Conservation (phyloP, 2,888 invertebrate species). For the Rhimphoctona megacephalus region DNA sequence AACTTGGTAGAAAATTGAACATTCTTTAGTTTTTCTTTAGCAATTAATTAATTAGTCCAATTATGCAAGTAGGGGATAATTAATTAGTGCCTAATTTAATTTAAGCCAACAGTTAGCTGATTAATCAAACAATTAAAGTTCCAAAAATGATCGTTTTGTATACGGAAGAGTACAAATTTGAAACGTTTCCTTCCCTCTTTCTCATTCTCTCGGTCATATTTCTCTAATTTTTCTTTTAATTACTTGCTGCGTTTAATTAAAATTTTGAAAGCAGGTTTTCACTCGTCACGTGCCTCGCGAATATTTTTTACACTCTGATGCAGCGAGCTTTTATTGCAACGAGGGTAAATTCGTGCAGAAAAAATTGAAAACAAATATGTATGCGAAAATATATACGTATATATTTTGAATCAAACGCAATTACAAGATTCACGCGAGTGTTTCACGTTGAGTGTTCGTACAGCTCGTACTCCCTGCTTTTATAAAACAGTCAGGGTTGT, state of each 20-base stretch:
- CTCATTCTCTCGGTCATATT: neutral
- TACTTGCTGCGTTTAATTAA: slow-evolving; percentile 44
- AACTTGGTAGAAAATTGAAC: no score
- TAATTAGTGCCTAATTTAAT: neutral
- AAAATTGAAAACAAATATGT: slow-evolving; percentile 14
- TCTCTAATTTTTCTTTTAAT: slow-evolving; percentile 31
- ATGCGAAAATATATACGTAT: neutral
- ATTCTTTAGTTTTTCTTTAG: neutral
- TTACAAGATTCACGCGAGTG: slow-evolving; percentile 58
- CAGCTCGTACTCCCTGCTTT: slow-evolving; percentile 10
- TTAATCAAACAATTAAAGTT: neutral
- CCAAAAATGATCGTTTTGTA: neutral
- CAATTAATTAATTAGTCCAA: neutral
- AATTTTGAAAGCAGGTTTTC: slow-evolving; percentile 12
- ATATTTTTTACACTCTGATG: slow-evolving; percentile 11
- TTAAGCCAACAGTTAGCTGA: neutral
- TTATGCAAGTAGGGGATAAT: neutral
- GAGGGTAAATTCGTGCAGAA: slow-evolving; percentile 27
- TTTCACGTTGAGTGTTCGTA: slow-evolving; percentile 30
- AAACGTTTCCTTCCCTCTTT: neutral
- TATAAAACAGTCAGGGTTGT: slow-evolving; percentile 15
- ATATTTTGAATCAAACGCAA: slow-evolving; percentile 60
- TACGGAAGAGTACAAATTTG: neutral
- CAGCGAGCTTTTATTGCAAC: neutral
- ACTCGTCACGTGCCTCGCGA: slow-evolving; percentile 37